A percentile compares a stretch with the other conserved stretches of the same genome.
These are phyloP conservation scores for Eupithecia centaureata DNA, from an alignment of 2,888 invertebrate species.

Conservation along the genomic window DNA sequence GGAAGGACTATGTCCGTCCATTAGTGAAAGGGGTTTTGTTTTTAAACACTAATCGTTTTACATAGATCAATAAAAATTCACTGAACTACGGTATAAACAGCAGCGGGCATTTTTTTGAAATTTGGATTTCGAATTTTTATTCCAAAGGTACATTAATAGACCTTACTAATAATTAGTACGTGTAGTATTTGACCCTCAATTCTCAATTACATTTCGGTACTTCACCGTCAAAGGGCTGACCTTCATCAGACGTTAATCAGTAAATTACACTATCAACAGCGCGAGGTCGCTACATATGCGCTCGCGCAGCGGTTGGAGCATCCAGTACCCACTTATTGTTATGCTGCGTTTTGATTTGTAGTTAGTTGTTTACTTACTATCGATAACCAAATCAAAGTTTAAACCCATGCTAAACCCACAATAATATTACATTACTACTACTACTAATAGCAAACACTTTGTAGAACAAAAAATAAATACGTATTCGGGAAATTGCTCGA, in stretches of 20 bases:
- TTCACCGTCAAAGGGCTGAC: constrained; percentile 40
- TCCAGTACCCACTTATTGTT: not conserved
- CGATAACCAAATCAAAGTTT: not conserved
- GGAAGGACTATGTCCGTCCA: no score
- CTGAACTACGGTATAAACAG: no score
- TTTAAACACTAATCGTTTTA: no score
- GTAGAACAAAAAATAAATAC: no score
- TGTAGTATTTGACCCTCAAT: constrained; percentile 30
- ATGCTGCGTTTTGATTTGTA: not conserved
- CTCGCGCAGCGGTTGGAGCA: constrained; percentile 33
- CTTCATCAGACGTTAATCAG: constrained; percentile 45
- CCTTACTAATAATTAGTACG: constrained; percentile 10
- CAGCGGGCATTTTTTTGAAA: no score
- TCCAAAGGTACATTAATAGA: not conserved
- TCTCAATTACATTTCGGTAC: constrained; percentile 33
- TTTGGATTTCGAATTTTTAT: not conserved
- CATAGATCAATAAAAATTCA: no score
- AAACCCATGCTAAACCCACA: no score
- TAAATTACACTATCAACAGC: constrained; percentile 52
- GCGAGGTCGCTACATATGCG: constrained; percentile 46
- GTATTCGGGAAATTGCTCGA: no score
- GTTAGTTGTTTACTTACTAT: not conserved
- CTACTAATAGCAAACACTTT: no score
- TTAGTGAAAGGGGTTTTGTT: no score
- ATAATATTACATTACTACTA: no score